Base-by-base conservation (phyloP, 2,888 invertebrate genomes). In the Rhingia campestris region DNA sequence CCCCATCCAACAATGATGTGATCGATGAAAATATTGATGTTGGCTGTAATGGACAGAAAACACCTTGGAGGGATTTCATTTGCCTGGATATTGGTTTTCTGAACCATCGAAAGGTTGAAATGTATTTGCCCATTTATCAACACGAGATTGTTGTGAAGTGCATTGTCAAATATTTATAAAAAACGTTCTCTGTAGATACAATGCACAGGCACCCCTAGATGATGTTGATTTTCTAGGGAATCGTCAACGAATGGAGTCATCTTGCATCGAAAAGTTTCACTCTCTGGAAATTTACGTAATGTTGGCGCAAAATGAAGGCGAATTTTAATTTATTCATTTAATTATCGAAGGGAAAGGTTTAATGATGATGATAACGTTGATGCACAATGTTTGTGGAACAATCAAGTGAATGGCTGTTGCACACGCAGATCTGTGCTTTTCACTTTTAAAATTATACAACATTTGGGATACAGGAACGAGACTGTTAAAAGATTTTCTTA, bases 11-110 rank as follows among this genome's bases (percentile, higher is more conserved):
- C n/a, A 12, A 12, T 45, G 3, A 12, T n/a, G 43, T 45, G 43
- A 45, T 12, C 43, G 43, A 45, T 45, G 43, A 45, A n/a, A 45
- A 45, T 45, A 45, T 12, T 6, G n/a, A 45, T 12, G 43, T n/a
- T 2, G 6, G 12, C n/a, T n/a, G 12, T 45, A n/a, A 45, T 45
- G 43, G 43, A 12, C 1, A 22, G 22, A 22, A 22, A 22, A 22
- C 43, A 43, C 5, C 5, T 45, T 45, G 43, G 12, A 45, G n/a
- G 43, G 43, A 6, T 45, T n/a, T 45, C 6, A n/a, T n/a, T 45
- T 45, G 12, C 6, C 6, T 2, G 12, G 12, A 22, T 22, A 22
- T 22, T n/a, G 6, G 43, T 12, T 12, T 45, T n/a, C 43, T 12
- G 43, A 45, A n/a, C 43, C 12, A 45, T 12, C 22, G 22, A 45